A percentile compares a stretch with the other conserved stretches of the same genome.
phyloP scores from a whole-genome alignment of 1,140 invertebrate genomes.

The Rhopalosiphum maidis region DNA sequence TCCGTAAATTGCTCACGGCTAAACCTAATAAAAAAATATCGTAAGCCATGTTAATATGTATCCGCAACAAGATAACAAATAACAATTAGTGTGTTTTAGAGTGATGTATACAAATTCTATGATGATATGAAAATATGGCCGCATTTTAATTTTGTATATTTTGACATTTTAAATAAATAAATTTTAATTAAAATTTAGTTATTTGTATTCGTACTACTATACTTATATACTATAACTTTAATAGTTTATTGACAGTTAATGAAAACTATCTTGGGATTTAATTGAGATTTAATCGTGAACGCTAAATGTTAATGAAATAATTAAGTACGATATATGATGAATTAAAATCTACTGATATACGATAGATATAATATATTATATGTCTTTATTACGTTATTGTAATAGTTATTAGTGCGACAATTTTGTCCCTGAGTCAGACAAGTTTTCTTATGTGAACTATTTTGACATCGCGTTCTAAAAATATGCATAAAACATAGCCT shows the following conservation, averaged over 20 bases:
- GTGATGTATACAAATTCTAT: too few species aligned
- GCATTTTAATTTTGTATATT: neutral
- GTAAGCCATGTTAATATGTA: too few species aligned
- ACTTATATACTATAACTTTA: neutral
- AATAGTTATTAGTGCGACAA: neutral
- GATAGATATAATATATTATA: neutral
- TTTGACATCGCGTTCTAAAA: constrained; percentile 23
- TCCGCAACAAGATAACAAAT: neutral
- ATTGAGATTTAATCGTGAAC: neutral
- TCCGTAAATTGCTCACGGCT: neutral
- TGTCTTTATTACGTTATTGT: neutral
- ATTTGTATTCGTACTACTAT: neutral
- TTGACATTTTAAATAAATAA: neutral
- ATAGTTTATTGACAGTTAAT: neutral
- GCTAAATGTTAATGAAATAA: constrained; percentile 18
- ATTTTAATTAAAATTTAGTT: neutral
- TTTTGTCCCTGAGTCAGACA: neutral
- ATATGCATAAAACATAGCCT: neutral
- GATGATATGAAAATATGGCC: too few species aligned
- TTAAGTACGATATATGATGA: neutral
- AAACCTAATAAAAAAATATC: too few species aligned
- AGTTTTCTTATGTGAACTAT: constrained; percentile 1
- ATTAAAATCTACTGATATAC: neutral
- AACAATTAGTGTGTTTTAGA: neutral
- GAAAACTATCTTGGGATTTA: neutral